These are phyloP conservation scores for Octodon degus DNA, from an alignment of 2,113 vertebrate genomes.

Conservation along the genomic window DNA sequence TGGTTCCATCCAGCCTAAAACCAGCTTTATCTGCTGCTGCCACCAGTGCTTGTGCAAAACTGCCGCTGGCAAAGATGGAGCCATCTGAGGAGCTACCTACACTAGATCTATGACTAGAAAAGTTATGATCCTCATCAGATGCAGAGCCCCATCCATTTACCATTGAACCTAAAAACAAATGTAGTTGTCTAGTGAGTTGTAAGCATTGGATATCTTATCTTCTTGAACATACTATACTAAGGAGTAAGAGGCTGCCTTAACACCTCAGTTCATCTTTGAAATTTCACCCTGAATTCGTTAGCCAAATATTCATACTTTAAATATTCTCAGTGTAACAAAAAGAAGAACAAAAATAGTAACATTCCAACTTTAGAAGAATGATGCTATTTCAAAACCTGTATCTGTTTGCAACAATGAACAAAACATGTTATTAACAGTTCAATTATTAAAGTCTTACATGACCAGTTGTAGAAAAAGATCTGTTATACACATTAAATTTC, in stretches of 20 bases:
- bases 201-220: conserved; percentile 66
- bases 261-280: neutral
- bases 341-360: neutral
- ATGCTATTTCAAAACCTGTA: neutral
- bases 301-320: neutral
- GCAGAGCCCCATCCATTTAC: conserved; percentile 99
- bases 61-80: conserved; percentile 96
- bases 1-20: conserved; percentile 96
- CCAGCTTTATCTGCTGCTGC: conserved; percentile 98
- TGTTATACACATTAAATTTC: neutral
- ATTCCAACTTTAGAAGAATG: neutral
- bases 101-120: conserved; percentile 98
- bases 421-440: neutral
- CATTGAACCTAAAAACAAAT: conserved; percentile 97
- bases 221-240: conserved; percentile 57
- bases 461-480: conserved; percentile 30
- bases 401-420: conserved; percentile 47
- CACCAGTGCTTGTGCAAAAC: conserved; percentile 97
- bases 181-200: conserved; percentile 88
- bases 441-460: neutral
- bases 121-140: conserved; percentile 97
- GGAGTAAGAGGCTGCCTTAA: conserved; percentile 39
- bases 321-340: neutral
- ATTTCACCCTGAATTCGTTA: conserved; percentile 23
- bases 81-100: conserved; percentile 96